Evolutionary conservation across 1,140 invertebrate genomes (phyloP), one percentile per base, ranked within the genome.

Genomic region (Trachymyrmex cornetzi): DNA sequence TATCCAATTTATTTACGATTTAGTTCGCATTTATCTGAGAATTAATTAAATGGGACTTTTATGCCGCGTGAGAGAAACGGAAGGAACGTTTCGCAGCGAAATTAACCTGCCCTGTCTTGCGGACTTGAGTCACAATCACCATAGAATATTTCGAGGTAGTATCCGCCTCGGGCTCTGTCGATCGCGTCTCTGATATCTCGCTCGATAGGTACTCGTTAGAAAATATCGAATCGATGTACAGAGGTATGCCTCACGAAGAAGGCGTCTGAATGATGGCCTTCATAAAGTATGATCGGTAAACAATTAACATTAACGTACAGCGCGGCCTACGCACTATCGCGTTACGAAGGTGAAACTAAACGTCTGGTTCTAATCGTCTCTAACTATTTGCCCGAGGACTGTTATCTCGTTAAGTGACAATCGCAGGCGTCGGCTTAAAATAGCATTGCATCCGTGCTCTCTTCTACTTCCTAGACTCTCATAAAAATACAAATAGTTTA

Each of bases 351-450:
- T 48, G 44, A 75, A 53, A 77, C 61, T 90, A 84, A 89, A 85
- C 72, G 75, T 61, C 59, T 74, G 38, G 38, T 55, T 77, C 22
- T 59, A 79, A 88, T 90, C 64, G 74, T 87, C 87, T 89, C 87
- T 91, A 91, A 94, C 92, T 93, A 94, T 94, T 94, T 93, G 93
- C 93, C 93, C 89, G 87, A 84, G 80, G 93, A 93, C 92, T 92
- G 90, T 92, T 92, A 93, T 91, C 93, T 95, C 94, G 94, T 95
- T 95, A 95, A 95, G 89, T 94, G 94, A 95, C 94, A 95, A 95
- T 95, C 92, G 91, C 91, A 94, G 90, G 92, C 91, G 93, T 91
- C 91, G 91, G 87, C 84, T 91, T 93, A 93, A 94, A 94, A 92
- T 93, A 94, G 88, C 88, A 86, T 80, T 85, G 24, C 59, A 24